Percentiles rank a stretch among this genome's conserved stretches.
Evolutionary conservation across 2,797 vertebrate genomes (phyloP).

Genomic region (Acanthurus tractus): DNA sequence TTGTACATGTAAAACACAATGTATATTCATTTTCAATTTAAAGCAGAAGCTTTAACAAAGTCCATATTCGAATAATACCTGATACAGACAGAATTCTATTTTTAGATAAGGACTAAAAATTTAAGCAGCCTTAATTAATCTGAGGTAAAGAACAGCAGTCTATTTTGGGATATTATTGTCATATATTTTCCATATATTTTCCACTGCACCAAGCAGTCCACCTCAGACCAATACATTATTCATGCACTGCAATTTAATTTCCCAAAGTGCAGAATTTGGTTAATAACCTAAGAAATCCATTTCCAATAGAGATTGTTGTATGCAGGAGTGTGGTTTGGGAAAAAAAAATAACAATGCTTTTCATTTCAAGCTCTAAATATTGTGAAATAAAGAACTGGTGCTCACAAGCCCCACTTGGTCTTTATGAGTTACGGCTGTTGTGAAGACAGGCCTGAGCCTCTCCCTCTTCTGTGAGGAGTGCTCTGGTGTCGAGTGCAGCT

Average conservation of each 20-base stretch:
- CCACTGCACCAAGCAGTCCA: constrained; percentile 11
- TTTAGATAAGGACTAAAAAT: constrained; percentile 15
- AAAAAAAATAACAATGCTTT: constrained; percentile 14
- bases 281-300: constrained; percentile 28
- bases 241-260: constrained; percentile 34
- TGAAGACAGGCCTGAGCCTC: constrained; percentile 39
- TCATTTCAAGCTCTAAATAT: background rate
- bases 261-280: constrained; percentile 13
- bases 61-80: background rate
- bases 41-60: background rate
- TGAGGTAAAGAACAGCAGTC: background rate
- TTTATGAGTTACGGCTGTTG: constrained; percentile 20
- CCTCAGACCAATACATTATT: constrained; percentile 24
- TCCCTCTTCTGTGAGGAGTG: constrained; percentile 38
- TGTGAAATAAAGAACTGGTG: constrained; percentile 11
- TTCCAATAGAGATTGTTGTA: constrained; percentile 30
- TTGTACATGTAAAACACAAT: background rate
- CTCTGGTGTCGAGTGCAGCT: constrained; percentile 43
- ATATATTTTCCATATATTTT: constrained; percentile 17
- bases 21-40: background rate
- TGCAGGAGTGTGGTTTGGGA: constrained; percentile 24
- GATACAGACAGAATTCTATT: background rate
- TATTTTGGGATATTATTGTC: constrained; percentile 22
- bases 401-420: constrained; percentile 34
- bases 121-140: constrained; percentile 26